Percentiles rank a stretch among this genome's conserved stretches.
These are phyloP conservation scores for Disparrhopalites patrizii DNA, from an alignment of 2,888 invertebrate genomes.

Conservation along the genomic window DNA sequence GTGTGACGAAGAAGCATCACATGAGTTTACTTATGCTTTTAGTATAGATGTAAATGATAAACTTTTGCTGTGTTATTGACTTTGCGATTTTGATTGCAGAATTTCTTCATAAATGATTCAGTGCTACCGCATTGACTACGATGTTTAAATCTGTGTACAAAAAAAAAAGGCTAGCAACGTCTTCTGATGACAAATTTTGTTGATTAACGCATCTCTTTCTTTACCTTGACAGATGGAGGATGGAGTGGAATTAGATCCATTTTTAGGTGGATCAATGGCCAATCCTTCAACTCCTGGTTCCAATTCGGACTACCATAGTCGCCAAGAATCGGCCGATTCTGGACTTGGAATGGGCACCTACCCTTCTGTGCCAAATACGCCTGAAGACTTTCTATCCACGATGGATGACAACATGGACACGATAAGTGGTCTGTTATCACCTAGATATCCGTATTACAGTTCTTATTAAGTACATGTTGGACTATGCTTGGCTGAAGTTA, in stretches of 20 bases:
- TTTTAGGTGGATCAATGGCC: constrained; percentile 49
- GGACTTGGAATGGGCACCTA: constrained; percentile 80
- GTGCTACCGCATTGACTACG: too few relatives aligned
- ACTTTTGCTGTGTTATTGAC: not conserved
- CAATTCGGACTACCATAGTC: constrained; percentile 67
- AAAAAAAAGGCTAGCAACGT: too few relatives aligned
- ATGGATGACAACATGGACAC: constrained; percentile 82
- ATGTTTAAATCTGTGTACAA: too few relatives aligned
- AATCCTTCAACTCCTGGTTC: constrained; percentile 43
- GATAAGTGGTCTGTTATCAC: constrained; percentile 41
- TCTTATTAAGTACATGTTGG: constrained; percentile 1
- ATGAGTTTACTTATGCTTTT: not conserved
- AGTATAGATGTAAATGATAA: not conserved
- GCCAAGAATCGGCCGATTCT: constrained; percentile 92
- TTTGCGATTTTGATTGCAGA: not conserved
- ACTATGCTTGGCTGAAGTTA: constrained; percentile 16
- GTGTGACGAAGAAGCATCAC: too few relatives aligned
- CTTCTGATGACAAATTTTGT: not conserved
- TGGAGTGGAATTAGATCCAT: constrained; percentile 50
- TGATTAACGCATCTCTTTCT: not conserved
- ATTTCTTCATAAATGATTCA: too few relatives aligned
- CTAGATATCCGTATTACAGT: constrained; percentile 12
- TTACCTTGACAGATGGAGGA: constrained; percentile 44
- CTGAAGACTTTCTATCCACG: constrained; percentile 84
- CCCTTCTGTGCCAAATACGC: constrained; percentile 86